phyloP scores from a whole-genome alignment of 2,113 vertebrate species.

The Hemichromis elongatus region DNA sequence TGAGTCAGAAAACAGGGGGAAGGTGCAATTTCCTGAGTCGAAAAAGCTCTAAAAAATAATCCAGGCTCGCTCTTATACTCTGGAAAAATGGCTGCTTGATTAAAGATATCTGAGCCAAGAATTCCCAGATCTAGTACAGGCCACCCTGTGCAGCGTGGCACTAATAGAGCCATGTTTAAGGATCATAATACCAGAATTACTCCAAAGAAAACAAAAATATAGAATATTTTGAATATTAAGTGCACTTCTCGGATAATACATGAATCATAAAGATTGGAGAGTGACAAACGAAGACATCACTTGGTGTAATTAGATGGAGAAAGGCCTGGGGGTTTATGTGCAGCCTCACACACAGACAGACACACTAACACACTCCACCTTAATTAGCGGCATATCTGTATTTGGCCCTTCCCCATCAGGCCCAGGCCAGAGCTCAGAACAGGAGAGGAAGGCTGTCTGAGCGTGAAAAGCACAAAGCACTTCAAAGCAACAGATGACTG shows the following conservation, averaged over 20 bases:
- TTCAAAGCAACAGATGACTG: slow-evolving; percentile 55
- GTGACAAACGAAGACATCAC: neutral
- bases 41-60: slow-evolving; percentile 53
- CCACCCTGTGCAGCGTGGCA: neutral
- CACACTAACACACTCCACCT: neutral
- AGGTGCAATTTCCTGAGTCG: slow-evolving; percentile 54
- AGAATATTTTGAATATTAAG: neutral
- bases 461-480: slow-evolving; percentile 46
- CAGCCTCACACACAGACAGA: neutral
- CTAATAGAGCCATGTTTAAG: neutral
- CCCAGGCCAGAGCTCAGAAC: neutral
- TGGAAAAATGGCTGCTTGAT: slow-evolving; percentile 41
- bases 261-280: neutral
- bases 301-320: neutral
- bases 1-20: slow-evolving; percentile 44
- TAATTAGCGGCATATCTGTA: slow-evolving; percentile 32
- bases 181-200: neutral
- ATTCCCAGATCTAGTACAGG: slow-evolving; percentile 9
- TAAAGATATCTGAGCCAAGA: slow-evolving; percentile 34
- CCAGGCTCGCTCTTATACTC: neutral
- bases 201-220: neutral
- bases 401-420: neutral
- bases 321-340: neutral
- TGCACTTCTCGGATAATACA: neutral
- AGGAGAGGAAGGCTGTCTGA: slow-evolving; percentile 36